Base-by-base conservation (phyloP, 2,888 invertebrate genomes). In the Rotaria sp. region DNA sequence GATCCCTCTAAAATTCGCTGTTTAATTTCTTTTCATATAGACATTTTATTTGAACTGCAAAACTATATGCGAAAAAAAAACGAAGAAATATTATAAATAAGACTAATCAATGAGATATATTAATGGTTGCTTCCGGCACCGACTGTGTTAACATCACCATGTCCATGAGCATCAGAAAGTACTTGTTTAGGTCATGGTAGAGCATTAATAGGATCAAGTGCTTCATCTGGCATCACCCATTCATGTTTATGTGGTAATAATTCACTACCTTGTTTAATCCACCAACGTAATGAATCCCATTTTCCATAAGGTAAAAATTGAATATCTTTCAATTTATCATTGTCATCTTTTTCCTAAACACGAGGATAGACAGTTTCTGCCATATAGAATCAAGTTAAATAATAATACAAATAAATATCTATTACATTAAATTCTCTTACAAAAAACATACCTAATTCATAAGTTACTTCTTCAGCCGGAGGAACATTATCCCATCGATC, bases 201-300 rank as follows among this genome's bases (percentile, higher is more conserved):
- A 57, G 57, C 57, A n/a, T n/a, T 38, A 74, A 74, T 74, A 7
- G 74, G 74, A 74, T 30, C 38, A 15, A 74, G 74, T 74, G 74
- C 74, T 74, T 74, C 74, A 24, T 74, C 74, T 74, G 74, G 74
- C 5, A 74, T 35, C 18, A 35, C 35, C 35, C 38, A 74, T 35
- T 38, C 38, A 38, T 38, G 74, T 35, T 30, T 35, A 38, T 74
- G 74, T 35, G 38, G 30, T 35, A 35, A 18, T 38, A 74, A 35
- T 74, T 74, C 74, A 30, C 74, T 38, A 38, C 74, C 74, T 74
- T 74, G 74, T 74, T 74, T 38, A 38, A 74, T 15, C 74, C 74
- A 74, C 74, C 74, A 74, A 74, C 74, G 74, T 38, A 74, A 35
- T 24, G 74, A 74, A 74, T 74, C 74, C 38, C 38, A 18, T 74